Conservation (phyloP, 2,888 invertebrate genomes). For the Scaptomyza reducta region DNA sequence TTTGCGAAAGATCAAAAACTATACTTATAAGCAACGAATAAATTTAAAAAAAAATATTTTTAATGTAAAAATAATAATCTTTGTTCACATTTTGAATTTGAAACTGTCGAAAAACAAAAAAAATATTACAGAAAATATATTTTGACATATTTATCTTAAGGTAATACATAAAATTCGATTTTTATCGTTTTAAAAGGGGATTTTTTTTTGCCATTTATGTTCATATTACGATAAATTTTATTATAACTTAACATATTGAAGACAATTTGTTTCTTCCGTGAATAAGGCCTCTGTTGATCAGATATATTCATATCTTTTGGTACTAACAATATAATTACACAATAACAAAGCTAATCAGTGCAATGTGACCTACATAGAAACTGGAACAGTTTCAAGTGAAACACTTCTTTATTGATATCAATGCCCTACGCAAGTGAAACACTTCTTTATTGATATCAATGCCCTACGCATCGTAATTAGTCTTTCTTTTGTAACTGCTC, state of each 20-base stretch:
- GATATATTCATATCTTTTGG: too few relatives aligned
- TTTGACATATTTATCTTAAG: neutral
- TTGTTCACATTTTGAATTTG: neutral
- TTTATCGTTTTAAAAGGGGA: too few relatives aligned
- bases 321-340: constrained; percentile 1
- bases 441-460: constrained; percentile 45
- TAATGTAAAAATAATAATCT: neutral
- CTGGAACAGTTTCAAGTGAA: constrained; percentile 15
- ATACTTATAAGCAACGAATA: too few relatives aligned
- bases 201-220: too few relatives aligned
- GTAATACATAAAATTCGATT: too few relatives aligned
- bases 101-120: neutral
- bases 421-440: constrained; percentile 40
- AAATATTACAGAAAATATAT: neutral
- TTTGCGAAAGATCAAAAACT: too few relatives aligned
- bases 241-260: too few relatives aligned
- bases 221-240: too few relatives aligned
- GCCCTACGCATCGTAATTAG: constrained; percentile 47
- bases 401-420: constrained; percentile 41
- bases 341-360: constrained; percentile 8
- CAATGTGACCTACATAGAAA: constrained; percentile 23
- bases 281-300: too few relatives aligned
- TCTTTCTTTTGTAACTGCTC: constrained; percentile 1
- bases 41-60: neutral
- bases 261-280: too few relatives aligned